These are phyloP conservation scores for Glyptemys insculpta DNA, from an alignment of 2,797 vertebrate species.

Conservation along the genomic window DNA sequence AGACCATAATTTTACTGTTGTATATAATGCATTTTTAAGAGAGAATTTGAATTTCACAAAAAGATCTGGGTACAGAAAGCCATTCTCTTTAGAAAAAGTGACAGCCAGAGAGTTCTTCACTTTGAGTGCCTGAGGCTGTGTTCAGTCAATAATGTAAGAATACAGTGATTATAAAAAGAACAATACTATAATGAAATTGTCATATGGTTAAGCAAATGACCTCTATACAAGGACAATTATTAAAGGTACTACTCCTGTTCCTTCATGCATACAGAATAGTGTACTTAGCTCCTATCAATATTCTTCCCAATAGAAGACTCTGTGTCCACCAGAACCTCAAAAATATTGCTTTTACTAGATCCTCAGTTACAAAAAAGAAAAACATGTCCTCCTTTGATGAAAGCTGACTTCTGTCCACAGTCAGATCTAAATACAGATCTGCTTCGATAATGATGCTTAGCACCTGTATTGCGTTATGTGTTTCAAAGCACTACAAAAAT, in stretches of 20 bases:
- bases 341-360: neutral
- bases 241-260: neutral
- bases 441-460: neutral
- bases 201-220: neutral
- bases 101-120: neutral
- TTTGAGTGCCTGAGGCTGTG: neutral
- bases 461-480: neutral
- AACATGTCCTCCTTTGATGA: neutral
- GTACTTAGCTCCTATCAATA: neutral
- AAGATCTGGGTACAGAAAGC: neutral
- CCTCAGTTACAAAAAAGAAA: neutral
- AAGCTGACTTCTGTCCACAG: neutral
- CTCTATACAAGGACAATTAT: neutral
- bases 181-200: neutral
- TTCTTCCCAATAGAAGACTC: neutral
- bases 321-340: neutral
- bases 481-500: neutral
- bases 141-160: neutral
- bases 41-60: neutral
- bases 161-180: neutral
- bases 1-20: neutral
- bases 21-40: neutral
- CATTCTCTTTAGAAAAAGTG: neutral
- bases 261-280: neutral
- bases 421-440: neutral